phyloP scores from a whole-genome alignment of 2,797 vertebrate species.

The Pangasius mekongensis region DNA sequence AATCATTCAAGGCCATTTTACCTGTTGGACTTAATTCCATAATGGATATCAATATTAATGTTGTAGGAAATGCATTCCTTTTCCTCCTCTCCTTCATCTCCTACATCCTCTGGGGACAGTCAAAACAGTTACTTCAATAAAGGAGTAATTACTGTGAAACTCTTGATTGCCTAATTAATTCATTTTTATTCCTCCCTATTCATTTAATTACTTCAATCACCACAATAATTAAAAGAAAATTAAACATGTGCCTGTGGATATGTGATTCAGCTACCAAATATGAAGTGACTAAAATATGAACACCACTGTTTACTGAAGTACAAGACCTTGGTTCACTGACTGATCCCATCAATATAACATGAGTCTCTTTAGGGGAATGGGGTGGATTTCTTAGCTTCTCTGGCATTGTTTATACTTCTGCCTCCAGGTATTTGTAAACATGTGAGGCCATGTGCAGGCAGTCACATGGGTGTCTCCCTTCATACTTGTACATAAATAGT shows the following conservation, averaged over 20 bases:
- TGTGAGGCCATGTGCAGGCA: neutral
- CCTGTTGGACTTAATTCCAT: slow-evolving; percentile 99
- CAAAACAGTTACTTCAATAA: neutral
- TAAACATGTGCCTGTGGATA: neutral
- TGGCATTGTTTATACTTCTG: neutral
- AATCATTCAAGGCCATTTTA: slow-evolving; percentile 58
- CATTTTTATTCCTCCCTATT: neutral
- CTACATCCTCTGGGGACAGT: slow-evolving; percentile 88
- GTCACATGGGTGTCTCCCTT: neutral
- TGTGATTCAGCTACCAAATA: neutral
- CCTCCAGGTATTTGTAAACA: neutral
- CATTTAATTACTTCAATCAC: neutral
- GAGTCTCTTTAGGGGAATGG: neutral
- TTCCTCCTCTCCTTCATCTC: slow-evolving; percentile 98
- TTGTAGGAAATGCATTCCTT: slow-evolving; percentile 94
- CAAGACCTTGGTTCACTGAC: neutral
- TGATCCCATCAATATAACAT: neutral
- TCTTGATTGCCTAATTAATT: neutral
- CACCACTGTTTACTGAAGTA: neutral
- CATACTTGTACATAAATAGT: neutral
- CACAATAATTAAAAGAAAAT: neutral
- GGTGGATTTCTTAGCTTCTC: neutral
- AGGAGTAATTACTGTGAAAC: neutral
- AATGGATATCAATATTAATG: slow-evolving; percentile 95
- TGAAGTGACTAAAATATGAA: neutral